Conservation (phyloP, 2,113 vertebrate genomes). For the Acanthisitta chloris region DNA sequence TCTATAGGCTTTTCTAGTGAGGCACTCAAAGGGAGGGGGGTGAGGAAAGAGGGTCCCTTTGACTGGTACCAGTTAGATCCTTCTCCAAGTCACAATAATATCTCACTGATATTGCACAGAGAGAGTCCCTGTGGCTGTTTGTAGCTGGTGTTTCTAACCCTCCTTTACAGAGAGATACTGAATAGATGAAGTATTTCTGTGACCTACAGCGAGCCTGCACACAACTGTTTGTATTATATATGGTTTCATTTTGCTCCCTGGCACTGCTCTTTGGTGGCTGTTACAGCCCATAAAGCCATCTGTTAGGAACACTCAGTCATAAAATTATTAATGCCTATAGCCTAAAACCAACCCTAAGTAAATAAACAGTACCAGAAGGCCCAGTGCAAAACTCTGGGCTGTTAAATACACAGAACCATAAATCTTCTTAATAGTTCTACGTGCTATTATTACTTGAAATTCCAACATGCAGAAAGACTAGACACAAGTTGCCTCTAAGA, state of each 20-base stretch:
- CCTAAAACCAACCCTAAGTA: slow-evolving; percentile 55
- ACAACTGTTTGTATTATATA: slow-evolving; percentile 47
- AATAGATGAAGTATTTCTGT: slow-evolving; percentile 30
- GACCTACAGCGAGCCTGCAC: slow-evolving; percentile 38
- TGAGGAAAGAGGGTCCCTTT: background rate
- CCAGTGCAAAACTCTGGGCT: slow-evolving; percentile 34
- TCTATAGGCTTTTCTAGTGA: background rate
- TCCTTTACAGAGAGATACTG: background rate
- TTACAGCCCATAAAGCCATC: slow-evolving; percentile 61
- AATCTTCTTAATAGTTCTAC: slow-evolving; percentile 32
- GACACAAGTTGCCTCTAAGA: slow-evolving; percentile 4
- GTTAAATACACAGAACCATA: slow-evolving; percentile 40
- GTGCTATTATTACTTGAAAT: slow-evolving; percentile 33
- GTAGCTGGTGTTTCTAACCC: background rate
- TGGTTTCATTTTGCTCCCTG: slow-evolving; percentile 37
- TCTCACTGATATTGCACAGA: background rate
- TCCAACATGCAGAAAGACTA: background rate
- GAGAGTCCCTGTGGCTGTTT: background rate
- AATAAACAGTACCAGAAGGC: slow-evolving; percentile 62
- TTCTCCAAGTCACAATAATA: background rate
- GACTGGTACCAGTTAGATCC: background rate
- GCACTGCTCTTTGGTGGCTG: slow-evolving; percentile 40
- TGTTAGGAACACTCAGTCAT: slow-evolving; percentile 46
- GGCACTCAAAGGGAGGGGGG: background rate
- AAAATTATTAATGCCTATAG: slow-evolving; percentile 58